Evolutionary conservation across 2,797 vertebrate species (phyloP).

Genomic region (Siniperca scherzeri): DNA sequence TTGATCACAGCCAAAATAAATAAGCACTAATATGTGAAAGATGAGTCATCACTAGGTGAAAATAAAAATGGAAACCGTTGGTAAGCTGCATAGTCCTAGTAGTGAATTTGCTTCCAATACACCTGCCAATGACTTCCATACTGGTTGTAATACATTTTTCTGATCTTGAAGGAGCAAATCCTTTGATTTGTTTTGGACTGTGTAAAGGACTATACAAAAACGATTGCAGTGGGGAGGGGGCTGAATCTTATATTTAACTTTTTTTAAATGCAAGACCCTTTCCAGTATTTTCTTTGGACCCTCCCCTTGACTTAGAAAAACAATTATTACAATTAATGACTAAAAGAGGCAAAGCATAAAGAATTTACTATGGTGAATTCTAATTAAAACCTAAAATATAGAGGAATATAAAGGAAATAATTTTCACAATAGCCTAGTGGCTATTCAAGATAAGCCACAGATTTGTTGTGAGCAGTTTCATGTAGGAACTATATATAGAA

Average conservation of each 20-base stretch:
- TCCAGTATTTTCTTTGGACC: no score
- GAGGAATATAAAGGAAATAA: no score
- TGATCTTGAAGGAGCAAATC: neutral
- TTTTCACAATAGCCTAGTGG: no score
- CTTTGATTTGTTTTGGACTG: neutral
- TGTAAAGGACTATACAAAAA: neutral
- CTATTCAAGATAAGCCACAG: no score
- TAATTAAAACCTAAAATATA: no score
- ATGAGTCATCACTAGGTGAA: neutral
- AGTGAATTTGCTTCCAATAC: neutral
- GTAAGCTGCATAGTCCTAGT: neutral
- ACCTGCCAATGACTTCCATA: neutral
- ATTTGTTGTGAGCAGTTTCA: no score
- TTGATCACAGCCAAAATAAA: neutral
- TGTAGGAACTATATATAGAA: no score
- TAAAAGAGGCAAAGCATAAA: neutral
- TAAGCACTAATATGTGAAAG: neutral
- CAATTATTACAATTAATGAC: neutral
- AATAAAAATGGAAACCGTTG: neutral
- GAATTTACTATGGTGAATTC: no score
- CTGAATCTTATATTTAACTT: no score
- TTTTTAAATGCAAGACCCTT: no score
- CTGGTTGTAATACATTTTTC: neutral
- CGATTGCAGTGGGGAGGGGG: neutral
- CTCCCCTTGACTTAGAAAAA: no score